Evolutionary conservation across 1,140 invertebrate species (phyloP).

Genomic region (Lepidotrigona ventralis): DNA sequence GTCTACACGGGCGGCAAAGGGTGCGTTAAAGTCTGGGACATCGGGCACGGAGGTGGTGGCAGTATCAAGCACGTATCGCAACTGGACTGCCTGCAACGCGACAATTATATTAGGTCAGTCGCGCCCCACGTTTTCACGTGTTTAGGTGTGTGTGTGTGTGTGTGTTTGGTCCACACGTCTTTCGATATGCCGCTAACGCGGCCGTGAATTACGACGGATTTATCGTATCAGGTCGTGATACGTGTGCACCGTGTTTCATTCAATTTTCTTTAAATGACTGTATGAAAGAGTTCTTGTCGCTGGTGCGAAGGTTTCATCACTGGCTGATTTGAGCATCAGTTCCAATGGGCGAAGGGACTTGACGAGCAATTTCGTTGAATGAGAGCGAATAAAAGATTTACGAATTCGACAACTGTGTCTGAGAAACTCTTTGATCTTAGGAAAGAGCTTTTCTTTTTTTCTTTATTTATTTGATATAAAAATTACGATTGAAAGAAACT

Average conservation of each 20-base stretch:
- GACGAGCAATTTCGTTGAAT: no score
- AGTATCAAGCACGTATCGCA: conserved; percentile 93
- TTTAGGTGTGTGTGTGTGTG: no score
- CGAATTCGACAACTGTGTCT: no score
- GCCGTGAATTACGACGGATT: neutral
- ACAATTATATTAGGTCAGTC: conserved; percentile 93
- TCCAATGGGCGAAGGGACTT: no score
- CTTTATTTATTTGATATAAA: no score
- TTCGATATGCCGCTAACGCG: neutral
- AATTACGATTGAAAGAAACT: no score
- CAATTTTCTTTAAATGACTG: neutral
- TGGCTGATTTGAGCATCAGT: neutral
- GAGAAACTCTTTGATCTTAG: no score
- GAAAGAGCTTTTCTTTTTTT: no score
- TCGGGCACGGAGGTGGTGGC: conserved; percentile 87
- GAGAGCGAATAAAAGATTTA: no score
- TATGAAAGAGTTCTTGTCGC: no score
- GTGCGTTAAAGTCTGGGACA: conserved; percentile 98
- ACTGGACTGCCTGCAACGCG: conserved; percentile 96
- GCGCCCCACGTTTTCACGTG: neutral
- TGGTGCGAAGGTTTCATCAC: no score
- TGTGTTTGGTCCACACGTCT: neutral
- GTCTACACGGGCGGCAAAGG: conserved; percentile 99
- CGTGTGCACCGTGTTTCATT: neutral
- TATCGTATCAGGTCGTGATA: neutral